Base-by-base conservation (phyloP, 2,797 vertebrate species). In the Sphaeramia orbicularis region DNA sequence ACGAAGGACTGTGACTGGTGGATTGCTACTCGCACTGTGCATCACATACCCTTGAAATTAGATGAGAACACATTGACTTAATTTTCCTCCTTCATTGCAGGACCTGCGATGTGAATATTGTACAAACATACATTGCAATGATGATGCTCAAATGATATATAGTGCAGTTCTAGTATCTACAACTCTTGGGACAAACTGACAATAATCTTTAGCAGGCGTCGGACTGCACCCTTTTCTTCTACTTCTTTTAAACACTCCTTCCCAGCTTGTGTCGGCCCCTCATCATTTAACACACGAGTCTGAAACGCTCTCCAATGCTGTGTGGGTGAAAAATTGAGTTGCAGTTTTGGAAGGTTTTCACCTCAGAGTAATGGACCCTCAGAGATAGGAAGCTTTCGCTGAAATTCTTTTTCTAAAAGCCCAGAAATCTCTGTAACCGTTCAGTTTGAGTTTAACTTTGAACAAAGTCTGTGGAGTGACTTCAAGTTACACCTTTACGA, bases 361-460 rank as follows among this genome's bases (percentile, higher is more conserved):
- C 65, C 62, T 54, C 42, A 3, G 49, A 69, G 55, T 47, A 58
- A 63, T 51, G 56, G 41, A 37, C 40, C 53, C 38, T 71, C 65
- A 41, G 65, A 78, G 73, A 77, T 61, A 45, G 8, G 1, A 18
- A 57, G 1, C 37, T 40, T 45, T 13, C 13, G n/a, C 36, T 24
- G 27, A 68, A 71, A 38, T 48, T 55, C 40, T 58, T 63, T 65
- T 65, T 74, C 59, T 27, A 52, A 45, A 38, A 67, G 60, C 40
- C 4, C 18, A 7, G 44, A 3, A 65, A 16, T 19, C 21, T 56
- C 43, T 71, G 16, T 56, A 18, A 38, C 38, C 37, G 54, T 45
- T 40, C 47, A 49, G 6, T 44, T 60, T 16, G 42, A 16, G 21
- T 53, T 45, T 3, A 9, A 54, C 71, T 67, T 67, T 67, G 49